A percentile compares a stretch with the other conserved stretches of the same genome.
Conservation (phyloP, 2,888 invertebrate genomes). For the Holacanthella duospinosa region DNA sequence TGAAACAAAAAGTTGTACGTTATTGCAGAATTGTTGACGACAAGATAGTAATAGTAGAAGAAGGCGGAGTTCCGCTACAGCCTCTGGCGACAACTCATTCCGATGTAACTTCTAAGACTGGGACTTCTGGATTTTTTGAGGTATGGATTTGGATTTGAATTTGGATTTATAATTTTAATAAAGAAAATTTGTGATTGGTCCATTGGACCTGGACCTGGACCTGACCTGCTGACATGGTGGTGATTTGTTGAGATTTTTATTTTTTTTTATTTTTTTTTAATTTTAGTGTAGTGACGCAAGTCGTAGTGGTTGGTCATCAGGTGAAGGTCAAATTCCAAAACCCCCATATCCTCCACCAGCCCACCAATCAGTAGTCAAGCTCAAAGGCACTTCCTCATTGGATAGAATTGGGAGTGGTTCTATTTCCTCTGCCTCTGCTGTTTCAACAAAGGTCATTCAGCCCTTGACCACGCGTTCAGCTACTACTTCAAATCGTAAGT, state of each 20-base stretch:
- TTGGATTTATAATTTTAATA: too few species aligned
- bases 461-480: conserved; percentile 21
- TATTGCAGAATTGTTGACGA: background rate
- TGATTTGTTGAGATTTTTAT: background rate
- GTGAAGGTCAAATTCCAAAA: background rate
- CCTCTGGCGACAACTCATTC: background rate
- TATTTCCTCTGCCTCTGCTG: conserved; percentile 10
- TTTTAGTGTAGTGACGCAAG: background rate
- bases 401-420: conserved; percentile 25
- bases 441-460: conserved; percentile 31
- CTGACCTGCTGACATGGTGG: too few species aligned
- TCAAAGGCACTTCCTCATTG: conserved; percentile 31
- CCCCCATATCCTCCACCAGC: background rate
- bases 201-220: too few species aligned
- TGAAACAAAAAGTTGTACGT: background rate
- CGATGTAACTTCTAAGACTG: conserved; percentile 3
- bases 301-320: background rate
- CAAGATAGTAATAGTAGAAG: background rate
- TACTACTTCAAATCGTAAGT: conserved; percentile 20
- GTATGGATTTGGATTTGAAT: too few species aligned
- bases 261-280: background rate
- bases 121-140: background rate
- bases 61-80: background rate
- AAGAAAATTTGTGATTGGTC: too few species aligned
- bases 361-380: conserved; percentile 31